Conservation (phyloP, 1,140 invertebrate genomes). For the Heliconius congener region DNA sequence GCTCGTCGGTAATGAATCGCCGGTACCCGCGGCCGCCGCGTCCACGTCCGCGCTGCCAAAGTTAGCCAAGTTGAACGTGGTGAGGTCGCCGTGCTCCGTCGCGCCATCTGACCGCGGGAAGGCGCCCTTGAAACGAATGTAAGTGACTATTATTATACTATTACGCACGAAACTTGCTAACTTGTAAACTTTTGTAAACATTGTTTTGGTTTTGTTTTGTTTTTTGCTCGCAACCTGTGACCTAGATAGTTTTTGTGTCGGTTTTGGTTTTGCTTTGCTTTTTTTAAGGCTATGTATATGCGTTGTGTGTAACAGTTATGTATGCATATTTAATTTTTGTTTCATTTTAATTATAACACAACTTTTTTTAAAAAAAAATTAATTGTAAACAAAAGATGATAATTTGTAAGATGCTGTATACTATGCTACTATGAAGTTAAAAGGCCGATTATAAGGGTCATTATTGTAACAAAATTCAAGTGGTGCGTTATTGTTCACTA, state of each 20-base stretch:
- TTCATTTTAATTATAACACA: neutral
- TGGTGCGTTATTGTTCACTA: slow-evolving; percentile 59
- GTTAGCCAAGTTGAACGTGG: slow-evolving; percentile 50
- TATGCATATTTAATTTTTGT: neutral
- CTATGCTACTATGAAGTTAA: slow-evolving; percentile 20
- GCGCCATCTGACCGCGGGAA: slow-evolving; percentile 58
- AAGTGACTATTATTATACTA: slow-evolving; percentile 38
- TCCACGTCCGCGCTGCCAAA: slow-evolving; percentile 62
- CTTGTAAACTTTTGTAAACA: slow-evolving; percentile 25
- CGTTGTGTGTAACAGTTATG: neutral
- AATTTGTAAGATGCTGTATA: slow-evolving; percentile 14
- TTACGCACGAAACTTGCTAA: slow-evolving; percentile 15
- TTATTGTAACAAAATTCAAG: slow-evolving; percentile 42
- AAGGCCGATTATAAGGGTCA: slow-evolving; percentile 12
- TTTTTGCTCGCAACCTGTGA: neutral
- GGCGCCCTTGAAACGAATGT: slow-evolving; percentile 54
- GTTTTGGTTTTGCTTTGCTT: neutral
- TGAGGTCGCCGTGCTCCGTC: slow-evolving; percentile 53
- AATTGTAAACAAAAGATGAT: neutral
- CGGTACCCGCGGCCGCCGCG: slow-evolving; percentile 74
- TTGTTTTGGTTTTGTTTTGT: slow-evolving; percentile 18
- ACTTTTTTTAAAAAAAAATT: neutral
- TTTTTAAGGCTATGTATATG: neutral
- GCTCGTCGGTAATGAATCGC: slow-evolving; percentile 75
- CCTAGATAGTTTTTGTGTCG: neutral